A percentile compares a stretch with the other conserved stretches of the same genome.
These are phyloP conservation scores for Turritopsis rubra DNA, from an alignment of 30 jellyfish, hydroid and myxozoan genomes.

Conservation along the genomic window DNA sequence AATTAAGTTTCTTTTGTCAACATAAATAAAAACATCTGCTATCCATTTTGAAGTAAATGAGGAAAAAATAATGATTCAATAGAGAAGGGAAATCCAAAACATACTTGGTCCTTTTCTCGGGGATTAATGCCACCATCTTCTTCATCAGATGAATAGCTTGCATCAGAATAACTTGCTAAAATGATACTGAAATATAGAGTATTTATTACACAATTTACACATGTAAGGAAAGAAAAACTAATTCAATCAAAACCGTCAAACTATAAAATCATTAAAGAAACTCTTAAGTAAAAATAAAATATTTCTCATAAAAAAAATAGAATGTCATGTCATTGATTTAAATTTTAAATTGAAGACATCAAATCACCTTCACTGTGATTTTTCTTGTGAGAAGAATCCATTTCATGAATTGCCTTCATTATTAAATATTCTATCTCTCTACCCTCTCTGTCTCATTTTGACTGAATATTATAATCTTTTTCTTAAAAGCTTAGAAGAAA, in stretches of 20 bases:
- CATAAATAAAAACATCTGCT: no score
- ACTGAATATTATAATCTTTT: neutral
- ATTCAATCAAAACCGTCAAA: neutral
- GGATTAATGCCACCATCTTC: conserved; percentile 95
- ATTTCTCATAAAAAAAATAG: neutral
- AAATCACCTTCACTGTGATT: neutral
- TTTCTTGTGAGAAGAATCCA: neutral
- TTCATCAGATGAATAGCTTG: conserved; percentile 91
- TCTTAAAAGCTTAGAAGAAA: neutral
- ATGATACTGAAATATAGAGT: neutral
- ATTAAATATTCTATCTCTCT: neutral
- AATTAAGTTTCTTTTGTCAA: no score
- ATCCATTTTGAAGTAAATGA: no score
- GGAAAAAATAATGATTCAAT: no score
- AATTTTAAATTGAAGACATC: neutral
- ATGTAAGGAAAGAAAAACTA: neutral
- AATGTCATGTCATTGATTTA: neutral
- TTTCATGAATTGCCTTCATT: neutral
- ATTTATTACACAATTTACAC: neutral
- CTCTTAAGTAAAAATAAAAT: no score
- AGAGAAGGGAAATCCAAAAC: neutral
- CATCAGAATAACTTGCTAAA: conserved; percentile 93
- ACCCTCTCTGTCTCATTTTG: neutral
- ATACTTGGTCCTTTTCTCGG: conserved; percentile 81
- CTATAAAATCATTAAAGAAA: no score